phyloP scores from a whole-genome alignment of 1,140 invertebrate genomes.

The Gonioctena quinquepunctata region DNA sequence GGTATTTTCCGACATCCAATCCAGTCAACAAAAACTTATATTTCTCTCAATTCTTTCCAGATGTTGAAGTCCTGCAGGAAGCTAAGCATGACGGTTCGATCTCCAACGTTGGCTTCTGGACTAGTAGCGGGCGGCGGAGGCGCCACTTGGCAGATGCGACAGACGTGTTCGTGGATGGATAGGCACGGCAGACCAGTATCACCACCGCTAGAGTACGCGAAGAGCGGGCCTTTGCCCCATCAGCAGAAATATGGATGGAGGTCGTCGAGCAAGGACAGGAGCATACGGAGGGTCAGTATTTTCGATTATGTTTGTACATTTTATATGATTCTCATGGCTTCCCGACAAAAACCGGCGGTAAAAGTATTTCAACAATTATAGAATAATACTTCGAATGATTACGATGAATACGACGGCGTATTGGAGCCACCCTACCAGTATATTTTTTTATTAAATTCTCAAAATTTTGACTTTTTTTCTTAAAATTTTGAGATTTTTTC shows the following conservation, averaged over 20 bases:
- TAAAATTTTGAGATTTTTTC: too few relatives aligned
- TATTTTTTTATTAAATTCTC: too few relatives aligned
- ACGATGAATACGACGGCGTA: too few relatives aligned
- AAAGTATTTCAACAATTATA: too few relatives aligned
- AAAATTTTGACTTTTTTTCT: too few relatives aligned
- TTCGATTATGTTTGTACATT: too few relatives aligned
- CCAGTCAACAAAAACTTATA: too few relatives aligned
- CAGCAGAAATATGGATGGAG: slow-evolving; percentile 56
- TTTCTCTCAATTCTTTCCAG: slow-evolving; percentile 66
- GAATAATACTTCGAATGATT: too few relatives aligned
- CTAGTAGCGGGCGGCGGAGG: slow-evolving; percentile 57
- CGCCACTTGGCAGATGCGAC: slow-evolving; percentile 67
- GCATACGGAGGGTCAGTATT: slow-evolving; percentile 61
- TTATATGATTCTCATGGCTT: too few relatives aligned
- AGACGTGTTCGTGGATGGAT: slow-evolving; percentile 92
- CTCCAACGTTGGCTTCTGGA: slow-evolving; percentile 60
- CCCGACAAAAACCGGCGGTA: too few relatives aligned
- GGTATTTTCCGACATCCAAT: too few relatives aligned
- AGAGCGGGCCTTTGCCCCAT: slow-evolving; percentile 52
- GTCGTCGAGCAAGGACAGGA: slow-evolving; percentile 63
- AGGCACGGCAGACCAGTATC: slow-evolving; percentile 83
- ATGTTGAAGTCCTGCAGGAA: slow-evolving; percentile 86
- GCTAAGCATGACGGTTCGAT: slow-evolving; percentile 84
- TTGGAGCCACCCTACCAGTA: too few relatives aligned
- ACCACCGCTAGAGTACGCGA: slow-evolving; percentile 70